These are phyloP conservation scores for Pholis gunnellus DNA, from an alignment of 2,113 vertebrate species.

Conservation along the genomic window DNA sequence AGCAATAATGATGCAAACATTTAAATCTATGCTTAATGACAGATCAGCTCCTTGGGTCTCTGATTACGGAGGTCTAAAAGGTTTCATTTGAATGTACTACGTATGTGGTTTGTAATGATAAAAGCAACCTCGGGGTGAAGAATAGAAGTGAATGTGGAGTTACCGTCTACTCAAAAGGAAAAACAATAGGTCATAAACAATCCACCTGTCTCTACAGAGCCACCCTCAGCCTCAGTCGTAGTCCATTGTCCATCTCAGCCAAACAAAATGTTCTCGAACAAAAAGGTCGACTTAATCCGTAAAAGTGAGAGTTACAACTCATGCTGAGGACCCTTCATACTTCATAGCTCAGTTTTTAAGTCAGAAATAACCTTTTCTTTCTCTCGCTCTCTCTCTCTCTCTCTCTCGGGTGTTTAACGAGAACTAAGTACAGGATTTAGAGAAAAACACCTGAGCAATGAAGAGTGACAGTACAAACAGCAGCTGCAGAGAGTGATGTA, in stretches of 20 bases:
- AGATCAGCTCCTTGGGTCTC: neutral
- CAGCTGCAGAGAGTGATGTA: slow-evolving; percentile 29
- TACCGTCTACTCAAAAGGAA: neutral
- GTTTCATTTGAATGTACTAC: neutral
- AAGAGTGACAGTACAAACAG: neutral
- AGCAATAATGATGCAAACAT: neutral
- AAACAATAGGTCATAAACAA: neutral
- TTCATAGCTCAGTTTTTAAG: neutral
- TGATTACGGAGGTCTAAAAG: neutral
- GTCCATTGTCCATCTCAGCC: slow-evolving; percentile 15
- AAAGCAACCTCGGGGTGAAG: neutral
- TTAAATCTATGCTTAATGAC: neutral
- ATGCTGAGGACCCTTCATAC: neutral
- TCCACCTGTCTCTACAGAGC: neutral
- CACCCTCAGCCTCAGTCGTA: neutral
- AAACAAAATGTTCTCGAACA: neutral
- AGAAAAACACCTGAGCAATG: neutral
- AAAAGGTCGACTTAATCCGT: neutral
- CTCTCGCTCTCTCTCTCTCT: neutral
- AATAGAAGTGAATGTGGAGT: neutral
- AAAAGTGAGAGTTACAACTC: neutral
- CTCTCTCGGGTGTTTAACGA: slow-evolving; percentile 1
- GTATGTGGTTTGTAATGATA: neutral
- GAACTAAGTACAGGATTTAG: neutral
- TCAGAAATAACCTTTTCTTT: neutral